Evolutionary conservation across 2,888 invertebrate species (phyloP), one percentile per base, ranked within the genome.

Genomic region (Salticus scenicus): DNA sequence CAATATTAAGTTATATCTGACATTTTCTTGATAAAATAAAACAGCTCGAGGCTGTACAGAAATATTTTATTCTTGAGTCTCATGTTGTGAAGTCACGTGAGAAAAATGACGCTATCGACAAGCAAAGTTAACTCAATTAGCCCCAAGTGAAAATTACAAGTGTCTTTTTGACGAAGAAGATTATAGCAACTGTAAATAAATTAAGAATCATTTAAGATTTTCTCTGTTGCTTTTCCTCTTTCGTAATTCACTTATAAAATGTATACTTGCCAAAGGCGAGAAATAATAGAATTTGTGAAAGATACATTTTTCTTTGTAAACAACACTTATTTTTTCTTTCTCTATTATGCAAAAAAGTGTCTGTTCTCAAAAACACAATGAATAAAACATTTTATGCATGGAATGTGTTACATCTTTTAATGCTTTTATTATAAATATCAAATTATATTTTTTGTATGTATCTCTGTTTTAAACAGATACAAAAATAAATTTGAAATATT

Each of bases 1-100:
- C 31, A 67, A 67, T 67, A 67, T 67, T 67, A 67, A 33, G 67
- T 67, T 67, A 67, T 33, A 31, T 33, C 24, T 67, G 67, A 67
- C 67, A 33, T 33, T 67, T 67, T 17, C 37, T 67, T 67, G 20
- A 31, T 31, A 67, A 67, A 67, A 67, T 33, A 67, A 67, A 67
- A 67, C 10, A 7, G 33, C 67, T 67, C 8, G 10, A 27, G 67
- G 67, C 33, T 37, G n/a, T 33, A 31, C 37, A 28, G 7, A n/a
- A n/a, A 20, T 1, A 27, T 67, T 33, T 67, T 67, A 20, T 67
- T 33, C 24, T 24, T 37, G 64, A 17, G 28, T n/a, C 20, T 20
- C 33, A 17, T 33, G 31, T 67, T 31, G 33, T 67, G 67, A 67
- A 67, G 67, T 67, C 67, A 67, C 67, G 67, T 67, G 33, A 37